Base-by-base conservation (phyloP, 2,888 invertebrate genomes). In the Drosophila hamatofila region DNA sequence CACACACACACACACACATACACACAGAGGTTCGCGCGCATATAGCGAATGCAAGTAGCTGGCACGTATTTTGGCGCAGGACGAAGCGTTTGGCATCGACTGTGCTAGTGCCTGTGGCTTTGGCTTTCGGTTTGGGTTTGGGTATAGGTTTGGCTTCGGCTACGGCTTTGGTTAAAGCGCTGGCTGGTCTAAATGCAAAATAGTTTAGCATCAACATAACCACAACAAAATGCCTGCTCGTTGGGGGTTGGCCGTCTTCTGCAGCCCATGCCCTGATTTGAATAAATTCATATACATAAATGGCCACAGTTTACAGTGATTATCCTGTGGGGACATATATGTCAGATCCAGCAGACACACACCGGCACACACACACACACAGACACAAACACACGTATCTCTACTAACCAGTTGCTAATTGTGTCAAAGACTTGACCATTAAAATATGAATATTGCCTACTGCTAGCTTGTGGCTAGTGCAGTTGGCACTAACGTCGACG, bases 281-380 rank as follows among this genome's bases (percentile, higher is more conserved):
- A 86, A 86, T 89, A 86, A 83, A 85, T 89, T 76, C 83, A 88
- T 88, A 90, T 86, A 76, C 88, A 89, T 85, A 88, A 88, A 88
- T 80, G 75, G 63, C 63, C 79, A 59, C 69, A 78, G 73, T 66
- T 76, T 78, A 74, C 59, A 60, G 54, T 74, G 80, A 72, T 72
- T 82, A 76, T 82, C 66, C 83, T 55, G 49, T 37, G 23, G 62
- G 56, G 42, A 23, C 37, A 49, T 46, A 33, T 30, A 62, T 70
- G 80, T 73, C 73, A 73, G 76, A 69, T 69, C 56, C 77, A 77
- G 56, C 63, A 64, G 69, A 64, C 72, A 78, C 42, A 42, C n/a
- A 52, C 63, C 58, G n/a, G n/a, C n/a, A n/a, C n/a, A n/a, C n/a
- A n/a, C n/a, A n/a, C n/a, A n/a, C n/a, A n/a, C n/a, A n/a, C n/a